Conservation (phyloP, 2,888 invertebrate species). For the Epistrophe eligans region DNA sequence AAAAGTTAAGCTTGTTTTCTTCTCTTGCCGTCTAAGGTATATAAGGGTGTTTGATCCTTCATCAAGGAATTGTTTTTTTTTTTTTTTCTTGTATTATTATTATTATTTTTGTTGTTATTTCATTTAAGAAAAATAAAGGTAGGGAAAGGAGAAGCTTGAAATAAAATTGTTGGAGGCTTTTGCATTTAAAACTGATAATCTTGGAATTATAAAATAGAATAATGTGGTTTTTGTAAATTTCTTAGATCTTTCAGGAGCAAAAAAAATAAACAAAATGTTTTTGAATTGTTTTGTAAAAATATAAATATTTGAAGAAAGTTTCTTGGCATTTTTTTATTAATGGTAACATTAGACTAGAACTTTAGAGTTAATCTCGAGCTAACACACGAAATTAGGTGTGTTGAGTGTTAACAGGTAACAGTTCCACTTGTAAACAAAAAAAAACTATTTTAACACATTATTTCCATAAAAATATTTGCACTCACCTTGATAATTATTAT, state of each 20-base stretch:
- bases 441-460: too few species aligned
- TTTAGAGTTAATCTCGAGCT: too few species aligned
- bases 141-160: background rate
- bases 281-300: too few species aligned
- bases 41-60: conserved; percentile 65
- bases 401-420: too few species aligned
- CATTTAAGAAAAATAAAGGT: conserved; percentile 24
- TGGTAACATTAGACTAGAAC: too few species aligned
- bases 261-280: background rate
- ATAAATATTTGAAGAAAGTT: too few species aligned
- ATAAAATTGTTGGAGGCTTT: background rate
- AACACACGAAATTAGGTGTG: too few species aligned
- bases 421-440: too few species aligned
- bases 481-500: too few species aligned
- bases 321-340: too few species aligned
- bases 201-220: conserved; percentile 13
- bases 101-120: conserved; percentile 27
- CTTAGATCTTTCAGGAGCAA: conserved; percentile 2
- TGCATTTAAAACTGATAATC: conserved; percentile 23
- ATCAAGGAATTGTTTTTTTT: conserved; percentile 59
- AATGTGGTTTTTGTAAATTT: background rate
- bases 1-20: conserved; percentile 59
- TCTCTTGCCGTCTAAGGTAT: background rate
- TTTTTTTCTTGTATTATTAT: background rate
- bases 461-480: too few species aligned